phyloP scores from a whole-genome alignment of 1,140 invertebrate genomes.

The Antheraea pernyi region DNA sequence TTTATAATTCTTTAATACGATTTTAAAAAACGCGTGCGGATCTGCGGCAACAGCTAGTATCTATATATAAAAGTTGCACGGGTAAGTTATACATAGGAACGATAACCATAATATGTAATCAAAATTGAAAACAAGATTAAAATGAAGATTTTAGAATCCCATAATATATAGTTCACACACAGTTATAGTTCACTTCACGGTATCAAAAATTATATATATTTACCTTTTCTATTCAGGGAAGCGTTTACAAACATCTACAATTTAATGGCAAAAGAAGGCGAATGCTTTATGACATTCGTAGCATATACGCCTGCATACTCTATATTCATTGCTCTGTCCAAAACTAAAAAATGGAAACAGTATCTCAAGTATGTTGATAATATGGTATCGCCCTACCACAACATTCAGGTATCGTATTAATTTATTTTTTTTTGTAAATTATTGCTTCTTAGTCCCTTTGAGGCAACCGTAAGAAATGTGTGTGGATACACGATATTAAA shows the following conservation, averaged over 20 bases:
- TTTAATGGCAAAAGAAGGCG: slow-evolving; percentile 1
- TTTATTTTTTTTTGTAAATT: not conserved
- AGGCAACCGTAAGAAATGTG: not conserved
- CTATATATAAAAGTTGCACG: too few species aligned
- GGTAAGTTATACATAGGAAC: too few species aligned
- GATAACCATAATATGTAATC: too few species aligned
- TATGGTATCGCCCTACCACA: slow-evolving; percentile 14
- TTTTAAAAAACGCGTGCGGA: too few species aligned
- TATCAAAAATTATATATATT: too few species aligned
- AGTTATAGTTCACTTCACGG: too few species aligned
- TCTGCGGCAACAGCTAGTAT: too few species aligned
- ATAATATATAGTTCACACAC: too few species aligned
- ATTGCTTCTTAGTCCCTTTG: not conserved
- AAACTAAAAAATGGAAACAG: slow-evolving; percentile 4
- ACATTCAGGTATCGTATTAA: not conserved
- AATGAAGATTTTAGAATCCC: too few species aligned
- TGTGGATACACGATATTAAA: not conserved
- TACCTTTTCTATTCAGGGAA: slow-evolving; percentile 10
- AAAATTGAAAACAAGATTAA: too few species aligned
- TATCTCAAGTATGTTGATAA: not conserved
- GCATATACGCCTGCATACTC: slow-evolving; percentile 9
- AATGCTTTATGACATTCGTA: slow-evolving; percentile 10
- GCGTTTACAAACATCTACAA: slow-evolving; percentile 12
- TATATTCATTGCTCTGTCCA: not conserved
- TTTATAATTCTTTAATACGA: too few species aligned